Evolutionary conservation across 2,888 invertebrate species (phyloP), one percentile per base, ranked within the genome.

Genomic region (Phalera bucephala): DNA sequence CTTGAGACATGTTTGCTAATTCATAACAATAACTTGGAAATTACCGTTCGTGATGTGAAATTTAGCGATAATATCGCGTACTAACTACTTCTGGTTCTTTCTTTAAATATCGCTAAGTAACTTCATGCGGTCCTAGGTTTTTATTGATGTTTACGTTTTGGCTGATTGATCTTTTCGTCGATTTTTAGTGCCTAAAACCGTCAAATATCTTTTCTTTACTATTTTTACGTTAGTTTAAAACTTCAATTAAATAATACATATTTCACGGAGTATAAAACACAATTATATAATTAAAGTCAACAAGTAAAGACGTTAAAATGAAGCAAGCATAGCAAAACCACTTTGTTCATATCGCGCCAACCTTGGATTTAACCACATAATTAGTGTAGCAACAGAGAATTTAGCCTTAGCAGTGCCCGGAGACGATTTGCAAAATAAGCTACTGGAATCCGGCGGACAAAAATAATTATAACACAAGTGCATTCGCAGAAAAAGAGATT

Each of bases 21-120:
- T 50, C 64, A 54, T 67, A 69, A 66, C 69, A 40, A 70, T n/a
- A n/a, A n/a, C n/a, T 71, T 66, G 59, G 58, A 65, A 67, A 64
- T 45, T 62, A 33, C 58, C 54, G 44, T 40, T 45, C 45, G 45
- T 58, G 51, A 42, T 47, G 6, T n/a, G 6, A 12, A 14, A 28
- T 28, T 28, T 12, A 12, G 25, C 25, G 25, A 7, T 8, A 12
- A 12, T n/a, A 25, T 25, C 7, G n/a, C 5, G 25, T 2, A 25
- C 2, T 6, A 8, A 12, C 7, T 12, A 6, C 12, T 12, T 12
- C 25, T 9, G 22, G 10, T 10, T 22, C 5, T 5, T 10, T 10
- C 1, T 1, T 10, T 22, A 1, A 9, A n/a, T n/a, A n/a, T n/a
- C n/a, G n/a, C n/a, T n/a, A n/a, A n/a, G n/a, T n/a, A n/a, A n/a